Evolutionary conservation across 1,140 invertebrate species (phyloP).

Genomic region (Brachionus rubens): DNA sequence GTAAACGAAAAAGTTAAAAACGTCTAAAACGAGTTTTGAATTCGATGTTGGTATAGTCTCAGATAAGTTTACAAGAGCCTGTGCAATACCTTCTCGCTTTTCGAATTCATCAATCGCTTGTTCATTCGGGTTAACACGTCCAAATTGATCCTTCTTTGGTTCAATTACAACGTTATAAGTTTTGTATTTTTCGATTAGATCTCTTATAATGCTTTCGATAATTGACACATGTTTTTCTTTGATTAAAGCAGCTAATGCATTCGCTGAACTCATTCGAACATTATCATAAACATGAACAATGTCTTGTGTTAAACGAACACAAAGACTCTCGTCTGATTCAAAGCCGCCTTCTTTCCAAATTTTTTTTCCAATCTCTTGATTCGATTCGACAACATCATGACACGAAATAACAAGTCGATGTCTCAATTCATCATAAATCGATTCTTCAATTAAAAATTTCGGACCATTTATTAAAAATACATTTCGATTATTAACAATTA

Average conservation of each 20-base stretch:
- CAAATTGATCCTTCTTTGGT: conserved; percentile 82
- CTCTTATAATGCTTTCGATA: conserved; percentile 65
- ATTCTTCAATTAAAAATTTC: not conserved
- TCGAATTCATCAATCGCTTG: conserved; percentile 75
- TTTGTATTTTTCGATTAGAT: conserved; percentile 72
- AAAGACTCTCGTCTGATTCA: not conserved
- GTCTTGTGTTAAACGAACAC: conserved; percentile 61
- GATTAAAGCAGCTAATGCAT: conserved; percentile 67
- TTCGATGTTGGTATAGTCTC: conserved; percentile 64
- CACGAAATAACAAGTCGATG: not conserved
- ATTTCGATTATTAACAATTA: conserved; percentile 10
- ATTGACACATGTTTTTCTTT: conserved; percentile 60
- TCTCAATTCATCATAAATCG: not conserved
- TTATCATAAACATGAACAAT: conserved; percentile 74
- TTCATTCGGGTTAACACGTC: conserved; percentile 76
- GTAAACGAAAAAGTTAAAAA: conserved; percentile 77
- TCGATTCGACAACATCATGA: not conserved
- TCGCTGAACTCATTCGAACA: conserved; percentile 73
- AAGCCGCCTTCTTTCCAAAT: conserved; percentile 22
- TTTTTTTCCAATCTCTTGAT: not conserved
- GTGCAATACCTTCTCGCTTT: conserved; percentile 77
- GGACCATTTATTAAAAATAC: conserved; percentile 5
- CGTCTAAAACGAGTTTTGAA: conserved; percentile 67
- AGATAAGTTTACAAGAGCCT: conserved; percentile 73
- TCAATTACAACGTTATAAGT: conserved; percentile 72